A percentile compares a stretch with the other conserved stretches of the same genome.
Conservation (phyloP, 2,113 vertebrate genomes). For the Burhinus oedicnemus region DNA sequence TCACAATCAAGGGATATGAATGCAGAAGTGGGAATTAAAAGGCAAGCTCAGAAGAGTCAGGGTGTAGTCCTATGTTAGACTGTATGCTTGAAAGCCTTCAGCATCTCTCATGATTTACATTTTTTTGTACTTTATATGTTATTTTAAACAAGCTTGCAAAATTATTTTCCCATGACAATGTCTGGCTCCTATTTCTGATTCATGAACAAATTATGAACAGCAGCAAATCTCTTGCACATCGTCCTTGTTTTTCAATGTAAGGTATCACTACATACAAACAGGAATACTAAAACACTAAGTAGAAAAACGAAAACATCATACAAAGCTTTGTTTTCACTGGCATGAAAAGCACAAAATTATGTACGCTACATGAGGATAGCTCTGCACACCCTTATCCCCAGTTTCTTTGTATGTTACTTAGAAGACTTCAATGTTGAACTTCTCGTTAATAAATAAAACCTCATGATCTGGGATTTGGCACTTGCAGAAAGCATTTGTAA, state of each 20-base stretch:
- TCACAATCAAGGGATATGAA: neutral
- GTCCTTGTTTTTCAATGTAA: neutral
- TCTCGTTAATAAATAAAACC: neutral
- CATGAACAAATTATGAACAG: neutral
- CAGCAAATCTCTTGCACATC: neutral
- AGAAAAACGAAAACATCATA: neutral
- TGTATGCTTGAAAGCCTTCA: neutral
- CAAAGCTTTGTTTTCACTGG: neutral
- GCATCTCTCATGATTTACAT: neutral
- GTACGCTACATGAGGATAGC: neutral
- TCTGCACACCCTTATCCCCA: neutral
- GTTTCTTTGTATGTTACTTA: neutral
- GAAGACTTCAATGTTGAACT: neutral
- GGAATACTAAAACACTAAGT: neutral
- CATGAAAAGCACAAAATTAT: constrained; percentile 14
- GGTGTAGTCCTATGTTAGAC: neutral
- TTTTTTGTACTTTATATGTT: neutral
- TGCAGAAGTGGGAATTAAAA: neutral
- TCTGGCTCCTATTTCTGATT: neutral
- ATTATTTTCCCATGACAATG: neutral
- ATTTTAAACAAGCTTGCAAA: neutral
- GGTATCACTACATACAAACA: neutral
- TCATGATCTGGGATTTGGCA: neutral
- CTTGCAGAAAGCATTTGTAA: neutral
- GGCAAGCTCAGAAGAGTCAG: neutral